A percentile compares a stretch with the other conserved stretches of the same genome.
Evolutionary conservation across 2,113 vertebrate genomes (phyloP).

Genomic region (Pseudopipra pipra): DNA sequence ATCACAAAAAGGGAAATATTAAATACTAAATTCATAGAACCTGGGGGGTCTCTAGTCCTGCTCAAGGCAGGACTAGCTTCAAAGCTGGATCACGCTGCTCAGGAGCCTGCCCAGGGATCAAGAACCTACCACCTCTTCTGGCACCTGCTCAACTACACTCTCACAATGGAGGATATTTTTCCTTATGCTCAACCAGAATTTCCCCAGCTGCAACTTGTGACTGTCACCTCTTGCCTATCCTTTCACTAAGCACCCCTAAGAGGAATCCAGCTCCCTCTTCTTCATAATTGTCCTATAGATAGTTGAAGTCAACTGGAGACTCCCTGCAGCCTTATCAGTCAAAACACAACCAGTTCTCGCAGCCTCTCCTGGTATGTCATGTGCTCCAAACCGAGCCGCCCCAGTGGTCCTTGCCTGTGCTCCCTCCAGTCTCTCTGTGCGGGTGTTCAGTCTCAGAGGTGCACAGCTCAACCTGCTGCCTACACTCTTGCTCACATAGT

Average conservation of each 20-base stretch:
- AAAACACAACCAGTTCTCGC: not conserved
- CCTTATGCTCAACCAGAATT: not conserved
- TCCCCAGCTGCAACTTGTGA: not conserved
- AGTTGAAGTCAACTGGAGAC: rapidly evolving
- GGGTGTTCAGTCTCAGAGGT: not conserved
- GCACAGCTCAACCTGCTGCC: not conserved
- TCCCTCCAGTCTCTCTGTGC: not conserved
- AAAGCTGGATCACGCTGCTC: not conserved
- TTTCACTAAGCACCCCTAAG: not conserved
- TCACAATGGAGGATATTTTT: not conserved
- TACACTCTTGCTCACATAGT: not conserved
- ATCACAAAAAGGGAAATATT: not conserved
- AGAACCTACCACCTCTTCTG: not conserved
- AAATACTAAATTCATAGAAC: not conserved
- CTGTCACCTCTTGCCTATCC: not conserved
- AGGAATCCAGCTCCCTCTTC: not conserved
- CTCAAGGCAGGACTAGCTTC: not conserved
- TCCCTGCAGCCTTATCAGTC: not conserved
- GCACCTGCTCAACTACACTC: not conserved
- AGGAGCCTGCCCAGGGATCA: not conserved
- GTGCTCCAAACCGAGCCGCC: not conserved
- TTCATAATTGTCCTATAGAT: not conserved
- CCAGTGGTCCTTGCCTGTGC: rapidly evolving
- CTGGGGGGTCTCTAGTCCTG: not conserved
- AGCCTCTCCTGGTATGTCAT: rapidly evolving